Evolutionary conservation across 2,888 invertebrate species (phyloP).

Genomic region (Brachypterus glaber): DNA sequence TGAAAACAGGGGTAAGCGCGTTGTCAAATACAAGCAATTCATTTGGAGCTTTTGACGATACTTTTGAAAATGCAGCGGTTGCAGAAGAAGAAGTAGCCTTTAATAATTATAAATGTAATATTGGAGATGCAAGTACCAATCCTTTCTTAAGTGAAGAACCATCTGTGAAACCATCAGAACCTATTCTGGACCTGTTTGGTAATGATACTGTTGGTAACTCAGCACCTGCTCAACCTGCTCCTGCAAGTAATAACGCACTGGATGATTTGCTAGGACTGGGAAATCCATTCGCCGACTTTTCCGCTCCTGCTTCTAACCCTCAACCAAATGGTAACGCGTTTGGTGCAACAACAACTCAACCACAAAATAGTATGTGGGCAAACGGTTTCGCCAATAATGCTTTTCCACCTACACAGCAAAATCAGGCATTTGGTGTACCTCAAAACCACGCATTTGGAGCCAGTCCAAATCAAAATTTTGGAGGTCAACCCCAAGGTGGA

Average conservation of each 20-base stretch:
- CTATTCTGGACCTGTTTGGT: constrained; percentile 76
- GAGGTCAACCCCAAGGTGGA: constrained; percentile 31
- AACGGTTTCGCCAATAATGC: constrained; percentile 29
- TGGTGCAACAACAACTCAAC: constrained; percentile 29
- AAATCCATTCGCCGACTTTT: constrained; percentile 83
- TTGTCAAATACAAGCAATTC: constrained; percentile 81
- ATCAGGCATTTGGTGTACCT: too few species aligned
- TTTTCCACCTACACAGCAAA: constrained; percentile 20
- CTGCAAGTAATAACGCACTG: constrained; percentile 58
- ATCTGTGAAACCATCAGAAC: constrained; percentile 30
- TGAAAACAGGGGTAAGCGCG: constrained; percentile 81
- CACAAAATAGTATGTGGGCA: constrained; percentile 32
- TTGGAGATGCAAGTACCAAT: constrained; percentile 75
- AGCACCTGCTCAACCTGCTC: constrained; percentile 15
- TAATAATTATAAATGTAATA: constrained; percentile 88
- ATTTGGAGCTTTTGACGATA: constrained; percentile 83
- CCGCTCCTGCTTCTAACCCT: constrained; percentile 30
- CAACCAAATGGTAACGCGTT: constrained; percentile 26
- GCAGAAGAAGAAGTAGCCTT: constrained; percentile 95
- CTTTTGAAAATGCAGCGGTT: constrained; percentile 74
- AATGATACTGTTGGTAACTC: constrained; percentile 41
- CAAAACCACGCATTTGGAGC: constrained; percentile 15
- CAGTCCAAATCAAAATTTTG: constrained; percentile 18
- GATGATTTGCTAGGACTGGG: constrained; percentile 71
- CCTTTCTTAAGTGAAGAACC: constrained; percentile 64